These are phyloP conservation scores for Penaeus monodon DNA, from an alignment of 2,888 invertebrate genomes.

Conservation along the genomic window DNA sequence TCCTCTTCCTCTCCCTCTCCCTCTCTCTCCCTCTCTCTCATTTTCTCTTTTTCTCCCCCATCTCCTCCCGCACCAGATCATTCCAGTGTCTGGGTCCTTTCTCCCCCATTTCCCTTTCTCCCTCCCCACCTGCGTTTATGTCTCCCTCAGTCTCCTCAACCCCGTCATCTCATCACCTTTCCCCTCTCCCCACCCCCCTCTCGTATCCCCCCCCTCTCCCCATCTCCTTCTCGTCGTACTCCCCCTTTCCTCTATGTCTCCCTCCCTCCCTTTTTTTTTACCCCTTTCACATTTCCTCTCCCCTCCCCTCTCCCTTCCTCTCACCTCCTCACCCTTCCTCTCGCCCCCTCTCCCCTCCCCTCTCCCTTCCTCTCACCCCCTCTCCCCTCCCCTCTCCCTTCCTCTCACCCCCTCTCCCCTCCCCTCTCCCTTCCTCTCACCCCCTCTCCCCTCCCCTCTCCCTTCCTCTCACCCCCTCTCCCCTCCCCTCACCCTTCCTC, in stretches of 20 bases:
- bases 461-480: not conserved
- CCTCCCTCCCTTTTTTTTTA: not conserved
- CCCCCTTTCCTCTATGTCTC: not conserved
- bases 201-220: too few relatives aligned
- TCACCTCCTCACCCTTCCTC: not conserved
- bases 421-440: not conserved
- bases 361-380: not conserved
- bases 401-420: too few relatives aligned
- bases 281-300: not conserved
- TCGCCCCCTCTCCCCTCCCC: not conserved
- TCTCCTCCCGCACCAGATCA: too few relatives aligned
- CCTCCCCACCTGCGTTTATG: not conserved
- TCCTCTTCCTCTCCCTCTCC: not conserved
- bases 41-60: not conserved
- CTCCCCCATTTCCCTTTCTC: not conserved
- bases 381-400: too few relatives aligned
- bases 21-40: not conserved
- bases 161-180: not conserved
- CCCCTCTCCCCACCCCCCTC: not conserved
- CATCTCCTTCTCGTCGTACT: slow-evolving; percentile 7
- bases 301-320: not conserved
- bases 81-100: too few relatives aligned
- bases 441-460: not conserved
- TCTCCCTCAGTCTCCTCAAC: not conserved
- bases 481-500: too few relatives aligned